These are phyloP conservation scores for Cydia splendana DNA, from an alignment of 1,140 invertebrate genomes.

Conservation along the genomic window DNA sequence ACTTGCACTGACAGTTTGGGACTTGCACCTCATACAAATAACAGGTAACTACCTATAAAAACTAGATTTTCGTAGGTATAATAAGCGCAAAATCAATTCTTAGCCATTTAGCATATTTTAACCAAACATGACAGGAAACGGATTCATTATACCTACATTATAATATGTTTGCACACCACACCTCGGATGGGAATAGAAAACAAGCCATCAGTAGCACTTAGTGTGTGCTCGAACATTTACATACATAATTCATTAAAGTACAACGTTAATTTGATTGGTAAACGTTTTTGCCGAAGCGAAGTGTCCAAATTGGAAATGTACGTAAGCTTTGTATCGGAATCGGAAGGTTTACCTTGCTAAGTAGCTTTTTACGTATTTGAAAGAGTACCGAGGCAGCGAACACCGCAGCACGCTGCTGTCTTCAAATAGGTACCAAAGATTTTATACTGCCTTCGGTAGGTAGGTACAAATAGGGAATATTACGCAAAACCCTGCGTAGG, in stretches of 20 bases:
- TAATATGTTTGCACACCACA: constrained; percentile 37
- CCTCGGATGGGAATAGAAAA: constrained; percentile 47
- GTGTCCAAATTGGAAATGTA: constrained; percentile 15
- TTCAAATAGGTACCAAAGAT: background rate
- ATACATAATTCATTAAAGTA: constrained; percentile 47
- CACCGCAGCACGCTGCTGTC: background rate
- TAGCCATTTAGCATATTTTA: background rate
- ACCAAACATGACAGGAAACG: constrained; percentile 17
- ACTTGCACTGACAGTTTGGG: no score
- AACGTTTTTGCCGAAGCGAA: constrained; percentile 26
- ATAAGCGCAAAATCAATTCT: background rate
- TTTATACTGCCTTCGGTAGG: background rate
- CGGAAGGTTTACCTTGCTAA: constrained; percentile 3
- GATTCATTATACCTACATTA: constrained; percentile 16
- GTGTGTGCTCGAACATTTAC: constrained; percentile 50
- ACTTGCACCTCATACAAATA: background rate
- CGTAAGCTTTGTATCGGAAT: background rate
- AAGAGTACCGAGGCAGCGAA: constrained; percentile 41
- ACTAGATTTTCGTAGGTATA: background rate
- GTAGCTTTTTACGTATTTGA: constrained; percentile 35
- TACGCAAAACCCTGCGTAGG: no score
- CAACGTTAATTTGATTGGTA: constrained; percentile 25
- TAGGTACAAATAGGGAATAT: no score
- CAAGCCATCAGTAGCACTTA: constrained; percentile 55
- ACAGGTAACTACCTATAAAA: no score